Percentiles rank a stretch among this genome's conserved stretches.
Conservation (phyloP, 2,113 vertebrate genomes). For the Balaeniceps rex region DNA sequence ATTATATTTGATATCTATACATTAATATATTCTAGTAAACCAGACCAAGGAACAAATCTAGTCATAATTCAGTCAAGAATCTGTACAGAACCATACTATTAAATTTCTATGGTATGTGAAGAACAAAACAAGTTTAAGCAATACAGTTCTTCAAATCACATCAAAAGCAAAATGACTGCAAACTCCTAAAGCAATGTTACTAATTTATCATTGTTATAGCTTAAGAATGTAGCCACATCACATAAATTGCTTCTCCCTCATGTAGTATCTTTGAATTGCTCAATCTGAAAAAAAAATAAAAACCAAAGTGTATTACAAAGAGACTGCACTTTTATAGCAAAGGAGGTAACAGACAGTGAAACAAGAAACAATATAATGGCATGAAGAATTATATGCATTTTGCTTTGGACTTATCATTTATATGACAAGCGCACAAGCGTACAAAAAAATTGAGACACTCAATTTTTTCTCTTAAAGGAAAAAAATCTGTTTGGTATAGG, state of each 20-base stretch:
- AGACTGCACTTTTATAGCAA: not conserved
- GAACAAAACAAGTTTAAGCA: constrained; percentile 34
- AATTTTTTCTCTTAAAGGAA: not conserved
- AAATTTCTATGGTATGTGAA: not conserved
- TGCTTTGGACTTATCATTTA: not conserved
- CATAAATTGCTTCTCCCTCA: constrained; percentile 12
- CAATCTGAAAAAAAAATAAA: not conserved
- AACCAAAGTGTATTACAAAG: not conserved
- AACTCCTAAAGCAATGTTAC: not conserved
- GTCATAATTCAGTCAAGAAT: constrained; percentile 30
- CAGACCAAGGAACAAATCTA: not conserved
- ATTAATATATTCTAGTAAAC: constrained; percentile 10
- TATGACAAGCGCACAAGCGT: not conserved
- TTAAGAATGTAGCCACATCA: not conserved
- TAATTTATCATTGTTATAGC: constrained; percentile 47
- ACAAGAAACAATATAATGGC: not conserved
- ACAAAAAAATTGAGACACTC: not conserved
- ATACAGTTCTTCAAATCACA: not conserved
- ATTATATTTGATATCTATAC: constrained; percentile 13
- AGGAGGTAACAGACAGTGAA: not conserved
- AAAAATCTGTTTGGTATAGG: not conserved
- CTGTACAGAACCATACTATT: not conserved
- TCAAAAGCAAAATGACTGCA: constrained; percentile 7
- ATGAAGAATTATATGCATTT: not conserved
- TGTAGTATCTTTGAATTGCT: not conserved